Evolutionary conservation across 2,797 vertebrate species (phyloP).

Genomic region (Enteromius unitaeniatus): DNA sequence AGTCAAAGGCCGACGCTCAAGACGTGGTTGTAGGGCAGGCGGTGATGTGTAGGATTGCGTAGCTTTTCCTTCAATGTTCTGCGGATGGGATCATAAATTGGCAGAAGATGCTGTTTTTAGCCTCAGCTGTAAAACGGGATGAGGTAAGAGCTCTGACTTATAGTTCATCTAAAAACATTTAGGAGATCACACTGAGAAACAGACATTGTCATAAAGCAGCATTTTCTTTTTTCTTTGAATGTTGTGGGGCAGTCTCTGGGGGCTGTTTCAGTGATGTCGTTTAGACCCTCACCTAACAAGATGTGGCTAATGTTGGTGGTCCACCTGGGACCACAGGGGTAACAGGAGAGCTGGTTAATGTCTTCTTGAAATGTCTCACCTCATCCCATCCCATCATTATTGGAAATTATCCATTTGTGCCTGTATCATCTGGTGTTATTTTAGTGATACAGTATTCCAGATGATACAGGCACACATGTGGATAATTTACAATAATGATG

Average conservation of each 20-base stretch:
- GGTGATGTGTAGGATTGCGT: conserved; percentile 9
- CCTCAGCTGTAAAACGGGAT: conserved; percentile 47
- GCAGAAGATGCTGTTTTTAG: conserved; percentile 32
- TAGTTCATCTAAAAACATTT: conserved; percentile 36
- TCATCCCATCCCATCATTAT: neutral
- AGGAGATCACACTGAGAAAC: conserved; percentile 34
- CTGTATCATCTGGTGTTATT: neutral
- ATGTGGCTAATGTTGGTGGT: neutral
- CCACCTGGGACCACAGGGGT: neutral
- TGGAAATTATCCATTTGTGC: neutral
- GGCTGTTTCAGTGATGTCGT: neutral
- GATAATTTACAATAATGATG: neutral
- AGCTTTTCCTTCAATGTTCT: conserved; percentile 43
- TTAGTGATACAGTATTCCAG: neutral
- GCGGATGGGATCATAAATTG: conserved; percentile 48
- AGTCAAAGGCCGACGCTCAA: neutral
- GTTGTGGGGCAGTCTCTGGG: neutral
- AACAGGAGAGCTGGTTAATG: conserved; percentile 13
- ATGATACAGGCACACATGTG: neutral
- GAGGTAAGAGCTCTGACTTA: conserved; percentile 44
- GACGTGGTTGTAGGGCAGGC: neutral
- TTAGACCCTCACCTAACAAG: neutral
- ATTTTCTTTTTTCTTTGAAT: neutral
- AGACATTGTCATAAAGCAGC: neutral
- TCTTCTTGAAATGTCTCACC: neutral